These are phyloP conservation scores for Corythornis vintsioides DNA, from an alignment of 2,113 vertebrate genomes.

Conservation along the genomic window DNA sequence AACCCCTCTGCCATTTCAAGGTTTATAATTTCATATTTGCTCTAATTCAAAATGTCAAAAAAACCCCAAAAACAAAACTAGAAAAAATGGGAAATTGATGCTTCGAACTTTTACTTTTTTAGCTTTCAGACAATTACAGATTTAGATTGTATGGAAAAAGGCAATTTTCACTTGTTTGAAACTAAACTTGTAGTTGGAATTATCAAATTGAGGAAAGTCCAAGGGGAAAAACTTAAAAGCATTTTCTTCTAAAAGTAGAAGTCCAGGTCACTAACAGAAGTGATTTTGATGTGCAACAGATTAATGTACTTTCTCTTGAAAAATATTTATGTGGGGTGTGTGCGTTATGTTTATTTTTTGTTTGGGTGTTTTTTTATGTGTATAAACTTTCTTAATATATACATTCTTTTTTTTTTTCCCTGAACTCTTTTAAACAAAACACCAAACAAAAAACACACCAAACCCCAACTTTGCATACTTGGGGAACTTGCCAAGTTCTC, in stretches of 20 bases:
- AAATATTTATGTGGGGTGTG: neutral
- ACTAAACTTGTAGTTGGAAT: neutral
- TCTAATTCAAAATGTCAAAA: neutral
- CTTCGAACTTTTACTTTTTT: neutral
- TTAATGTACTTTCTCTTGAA: neutral
- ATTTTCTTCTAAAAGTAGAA: neutral
- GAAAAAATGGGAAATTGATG: neutral
- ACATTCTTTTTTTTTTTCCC: neutral
- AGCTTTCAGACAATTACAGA: neutral
- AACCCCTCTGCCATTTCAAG: no score
- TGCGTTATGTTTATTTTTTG: no score
- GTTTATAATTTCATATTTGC: neutral
- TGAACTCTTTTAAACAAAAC: neutral
- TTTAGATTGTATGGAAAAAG: neutral
- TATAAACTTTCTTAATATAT: neutral
- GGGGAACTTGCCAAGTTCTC: neutral
- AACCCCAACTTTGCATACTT: neutral
- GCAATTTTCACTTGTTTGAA: neutral
- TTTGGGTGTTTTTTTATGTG: neutral
- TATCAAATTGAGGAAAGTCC: neutral
- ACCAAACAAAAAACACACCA: neutral
- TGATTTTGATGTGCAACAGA: neutral
- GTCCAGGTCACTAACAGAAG: fast-evolving
- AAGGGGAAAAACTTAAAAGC: neutral
- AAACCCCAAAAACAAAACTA: no score